These are phyloP conservation scores for Drosophila parvula DNA, from an alignment of 1,140 invertebrate genomes.

Conservation along the genomic window DNA sequence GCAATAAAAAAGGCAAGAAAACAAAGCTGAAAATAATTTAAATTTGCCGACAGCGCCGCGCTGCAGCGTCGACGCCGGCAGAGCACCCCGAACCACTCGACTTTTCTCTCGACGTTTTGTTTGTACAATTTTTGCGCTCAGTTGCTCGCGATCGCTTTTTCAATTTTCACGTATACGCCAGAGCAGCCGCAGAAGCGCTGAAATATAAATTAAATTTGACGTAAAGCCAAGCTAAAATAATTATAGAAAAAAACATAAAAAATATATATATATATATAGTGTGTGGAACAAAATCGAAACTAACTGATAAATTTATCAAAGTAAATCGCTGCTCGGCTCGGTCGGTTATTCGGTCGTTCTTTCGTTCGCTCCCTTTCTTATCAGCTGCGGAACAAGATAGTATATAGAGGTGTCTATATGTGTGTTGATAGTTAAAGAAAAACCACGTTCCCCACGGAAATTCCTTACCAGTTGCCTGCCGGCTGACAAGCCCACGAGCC, in stretches of 20 bases:
- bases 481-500: conserved; percentile 29
- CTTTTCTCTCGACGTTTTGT: conserved; percentile 58
- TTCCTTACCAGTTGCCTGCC: conserved; percentile 48
- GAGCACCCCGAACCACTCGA: conserved; percentile 23
- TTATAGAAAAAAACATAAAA: conserved; percentile 17
- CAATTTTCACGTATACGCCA: conserved; percentile 76
- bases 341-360: not conserved
- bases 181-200: conserved; percentile 16
- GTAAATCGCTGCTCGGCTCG: conserved; percentile 28
- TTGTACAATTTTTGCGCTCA: conserved; percentile 80
- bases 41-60: conserved; percentile 66
- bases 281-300: conserved; percentile 47
- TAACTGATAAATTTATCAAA: conserved; percentile 53
- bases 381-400: conserved; percentile 42
- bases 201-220: conserved; percentile 28
- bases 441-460: conserved; percentile 42
- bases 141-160: conserved; percentile 82
- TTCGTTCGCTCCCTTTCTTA: conserved; percentile 24
- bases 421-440: conserved; percentile 11
- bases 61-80: conserved; percentile 28
- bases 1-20: conserved; percentile 72
- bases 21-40: conserved; percentile 80
- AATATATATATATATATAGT: conserved; percentile 24
- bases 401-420: conserved; percentile 17
- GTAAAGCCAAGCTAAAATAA: conserved; percentile 19